Conservation (phyloP, 2,888 invertebrate species). For the Hypsopygia costalis region DNA sequence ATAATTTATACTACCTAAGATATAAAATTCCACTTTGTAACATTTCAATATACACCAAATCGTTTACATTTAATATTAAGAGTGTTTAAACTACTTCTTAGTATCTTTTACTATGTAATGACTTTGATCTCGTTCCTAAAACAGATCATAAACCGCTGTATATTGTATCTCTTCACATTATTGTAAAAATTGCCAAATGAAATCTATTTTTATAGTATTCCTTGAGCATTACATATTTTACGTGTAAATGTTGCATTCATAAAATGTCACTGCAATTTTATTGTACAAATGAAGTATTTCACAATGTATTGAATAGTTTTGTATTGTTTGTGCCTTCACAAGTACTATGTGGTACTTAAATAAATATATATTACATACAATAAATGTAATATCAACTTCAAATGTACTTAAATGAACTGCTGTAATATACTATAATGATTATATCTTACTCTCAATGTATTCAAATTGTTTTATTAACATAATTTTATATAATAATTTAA, state of each 20-base stretch:
- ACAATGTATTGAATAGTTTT: slow-evolving; percentile 31
- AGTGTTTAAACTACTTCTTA: slow-evolving; percentile 28
- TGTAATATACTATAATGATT: not conserved
- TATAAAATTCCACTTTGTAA: slow-evolving; percentile 63
- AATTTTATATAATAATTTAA: too few relatives aligned
- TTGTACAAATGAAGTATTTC: slow-evolving; percentile 32
- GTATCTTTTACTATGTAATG: slow-evolving; percentile 17
- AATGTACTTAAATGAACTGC: not conserved
- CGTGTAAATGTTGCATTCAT: slow-evolving; percentile 14
- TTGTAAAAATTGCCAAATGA: slow-evolving; percentile 70
- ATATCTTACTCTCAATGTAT: too few relatives aligned
- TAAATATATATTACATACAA: slow-evolving; percentile 25
- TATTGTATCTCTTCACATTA: slow-evolving; percentile 37
- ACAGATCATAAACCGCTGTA: slow-evolving; percentile 7
- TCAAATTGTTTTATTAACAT: too few relatives aligned
- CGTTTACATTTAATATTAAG: slow-evolving; percentile 32
- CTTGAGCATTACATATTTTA: slow-evolving; percentile 45
- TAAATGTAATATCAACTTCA: slow-evolving; percentile 18
- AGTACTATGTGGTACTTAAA: slow-evolving; percentile 38
- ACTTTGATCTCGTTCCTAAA: slow-evolving; percentile 11
- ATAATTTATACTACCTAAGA: slow-evolving; percentile 41
- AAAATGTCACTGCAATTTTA: slow-evolving; percentile 28
- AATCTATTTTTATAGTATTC: slow-evolving; percentile 74
- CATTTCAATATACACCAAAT: slow-evolving; percentile 51
- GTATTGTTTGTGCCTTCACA: slow-evolving; percentile 74